Base-by-base conservation (phyloP, 2,113 vertebrate species). In the Oceanites oceanicus region DNA sequence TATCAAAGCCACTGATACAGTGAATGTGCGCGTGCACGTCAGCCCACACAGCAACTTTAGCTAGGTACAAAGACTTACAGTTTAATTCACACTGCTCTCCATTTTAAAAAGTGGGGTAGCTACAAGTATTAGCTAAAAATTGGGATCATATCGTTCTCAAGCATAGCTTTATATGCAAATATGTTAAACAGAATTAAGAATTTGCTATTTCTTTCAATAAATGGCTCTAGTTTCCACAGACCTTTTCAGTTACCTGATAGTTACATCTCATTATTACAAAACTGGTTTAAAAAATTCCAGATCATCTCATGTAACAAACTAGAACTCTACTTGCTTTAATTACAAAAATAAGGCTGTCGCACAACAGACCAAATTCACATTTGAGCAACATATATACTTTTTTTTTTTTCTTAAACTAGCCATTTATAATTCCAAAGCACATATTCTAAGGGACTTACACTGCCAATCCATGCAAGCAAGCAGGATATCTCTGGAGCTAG, bases 281-380 rank as follows among this genome's bases (percentile, higher is more conserved):
- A 91, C 53, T 36, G 21, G 17, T 67, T 88, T 1, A 9, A 91
- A 97, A 96, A 92, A 94, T 30, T 77, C 56, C 90, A 71, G 63
- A 62, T 86, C 85, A 76, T 26, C 73, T 84, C 11, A 8, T 87
- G 70, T 95, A 95, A 94, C 86, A 96, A 96, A 96, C 86, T 96
- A 95, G 94, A 96, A 89, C 56, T 88, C 88, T 97, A 17, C 94
- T 71, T 86, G 21, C 34, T 87, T 91, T 66, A 45, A 70, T 88
- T 95, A 95, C 71, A 97, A 97, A 97, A 96, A 97, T 95, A 97
- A 96, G 91, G 92, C 92, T 87, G 81, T 82, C 0, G 0, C 55
- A 68, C 62, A 78, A 66, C 70, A 81, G 70, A 78, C 30, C 73
- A 90, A 89, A 91, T 59, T 94, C 77, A 95, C 67, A 70, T 55